Percentiles rank a stretch among this genome's conserved stretches.
These are phyloP conservation scores for Lateolabrax maculatus DNA, from an alignment of 2,797 vertebrate species.

Conservation along the genomic window DNA sequence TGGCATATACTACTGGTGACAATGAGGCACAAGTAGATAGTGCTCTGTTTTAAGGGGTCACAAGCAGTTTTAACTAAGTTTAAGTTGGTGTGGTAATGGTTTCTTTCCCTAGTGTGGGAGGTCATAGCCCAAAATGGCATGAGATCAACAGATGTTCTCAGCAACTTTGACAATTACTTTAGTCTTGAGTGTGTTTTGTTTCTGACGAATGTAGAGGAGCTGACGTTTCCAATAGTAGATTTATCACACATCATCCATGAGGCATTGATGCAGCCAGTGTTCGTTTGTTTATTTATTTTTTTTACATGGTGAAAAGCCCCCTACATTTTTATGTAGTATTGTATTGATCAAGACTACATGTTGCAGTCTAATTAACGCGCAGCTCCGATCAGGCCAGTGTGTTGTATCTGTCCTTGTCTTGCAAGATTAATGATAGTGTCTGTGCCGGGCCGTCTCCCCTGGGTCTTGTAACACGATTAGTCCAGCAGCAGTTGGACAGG, in stretches of 20 bases:
- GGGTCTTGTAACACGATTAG: constrained; percentile 58
- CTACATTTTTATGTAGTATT: background rate
- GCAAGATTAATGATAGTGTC: constrained; percentile 66
- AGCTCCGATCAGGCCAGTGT: constrained; percentile 23
- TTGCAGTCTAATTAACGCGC: constrained; percentile 48
- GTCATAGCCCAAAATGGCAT: background rate
- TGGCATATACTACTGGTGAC: background rate
- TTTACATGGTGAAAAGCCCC: background rate
- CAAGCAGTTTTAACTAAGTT: background rate
- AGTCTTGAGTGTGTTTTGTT: background rate
- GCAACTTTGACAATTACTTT: background rate
- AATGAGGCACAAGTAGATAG: background rate
- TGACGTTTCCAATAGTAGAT: background rate
- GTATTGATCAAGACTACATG: constrained; percentile 50
- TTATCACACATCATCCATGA: background rate
- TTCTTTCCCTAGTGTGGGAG: background rate
- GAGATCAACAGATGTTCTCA: background rate
- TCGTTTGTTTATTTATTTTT: background rate
- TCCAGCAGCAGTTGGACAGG: constrained; percentile 60
- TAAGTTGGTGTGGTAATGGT: background rate
- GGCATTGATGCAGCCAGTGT: constrained; percentile 2
- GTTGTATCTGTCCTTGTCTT: constrained; percentile 59
- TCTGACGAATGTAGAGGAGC: background rate
- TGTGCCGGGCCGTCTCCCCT: constrained; percentile 44
- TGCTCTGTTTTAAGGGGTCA: background rate